Conservation (phyloP, 2,113 vertebrate species). For the Oryzias woworae region DNA sequence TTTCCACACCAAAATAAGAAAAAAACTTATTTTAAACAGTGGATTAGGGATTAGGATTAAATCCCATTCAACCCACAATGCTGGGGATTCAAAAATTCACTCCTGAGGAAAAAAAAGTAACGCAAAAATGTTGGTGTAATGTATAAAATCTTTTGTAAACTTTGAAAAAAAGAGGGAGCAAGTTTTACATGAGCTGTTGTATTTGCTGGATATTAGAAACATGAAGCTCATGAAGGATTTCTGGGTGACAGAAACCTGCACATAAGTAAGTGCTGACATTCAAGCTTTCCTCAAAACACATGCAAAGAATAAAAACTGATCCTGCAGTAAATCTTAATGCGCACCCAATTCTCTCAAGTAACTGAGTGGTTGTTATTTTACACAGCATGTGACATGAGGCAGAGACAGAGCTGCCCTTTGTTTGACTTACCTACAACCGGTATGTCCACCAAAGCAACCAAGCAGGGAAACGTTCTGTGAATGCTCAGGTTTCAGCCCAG, state of each 20-base stretch:
- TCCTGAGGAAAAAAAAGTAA: too few species aligned
- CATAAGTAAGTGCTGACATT: constrained; percentile 6
- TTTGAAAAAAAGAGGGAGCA: too few species aligned
- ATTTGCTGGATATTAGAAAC: not conserved
- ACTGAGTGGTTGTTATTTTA: constrained; percentile 60
- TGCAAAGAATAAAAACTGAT: constrained; percentile 29
- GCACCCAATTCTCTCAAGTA: constrained; percentile 22
- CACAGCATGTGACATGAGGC: constrained; percentile 53
- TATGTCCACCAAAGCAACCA: constrained; percentile 30
- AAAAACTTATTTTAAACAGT: too few species aligned
- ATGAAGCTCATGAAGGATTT: not conserved
- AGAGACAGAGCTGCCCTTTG: constrained; percentile 71
- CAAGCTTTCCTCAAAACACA: constrained; percentile 15
- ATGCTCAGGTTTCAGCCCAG: constrained; percentile 51
- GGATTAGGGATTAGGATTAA: too few species aligned
- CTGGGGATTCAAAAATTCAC: too few species aligned
- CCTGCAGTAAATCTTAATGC: constrained; percentile 34
- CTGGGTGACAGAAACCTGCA: constrained; percentile 34
- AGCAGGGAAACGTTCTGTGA: constrained; percentile 34
- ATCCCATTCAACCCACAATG: too few species aligned
- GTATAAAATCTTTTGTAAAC: too few species aligned
- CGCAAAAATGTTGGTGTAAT: too few species aligned
- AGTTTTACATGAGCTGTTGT: not conserved
- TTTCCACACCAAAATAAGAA: too few species aligned
- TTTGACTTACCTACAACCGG: constrained; percentile 42